Base-by-base conservation (phyloP, 2,888 invertebrate genomes). In the Caenorhabditis imperialis region DNA sequence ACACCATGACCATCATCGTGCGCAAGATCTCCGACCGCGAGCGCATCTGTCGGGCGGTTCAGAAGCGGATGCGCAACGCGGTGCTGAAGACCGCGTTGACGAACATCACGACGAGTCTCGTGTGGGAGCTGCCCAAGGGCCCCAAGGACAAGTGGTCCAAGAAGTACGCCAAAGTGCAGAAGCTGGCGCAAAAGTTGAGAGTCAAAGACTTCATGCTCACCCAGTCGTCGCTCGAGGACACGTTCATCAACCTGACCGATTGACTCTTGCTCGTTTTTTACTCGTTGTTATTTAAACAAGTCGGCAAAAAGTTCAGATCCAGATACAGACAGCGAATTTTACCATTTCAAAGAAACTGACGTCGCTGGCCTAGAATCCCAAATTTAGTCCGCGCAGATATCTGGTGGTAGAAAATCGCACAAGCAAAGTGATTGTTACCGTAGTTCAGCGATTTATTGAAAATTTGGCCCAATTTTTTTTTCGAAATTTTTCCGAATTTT, bases 1-100 rank as follows among this genome's bases (percentile, higher is more conserved):
- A 53, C 37, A 27, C 53, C 45, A 37, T 62, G 53, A 62, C 62
- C 2, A 25, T 62, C 44, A 38, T 62, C 12, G 81, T 86, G 62
- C 81, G 81, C 18, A 75, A 79, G 40, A 85, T 86, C 12, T 69
- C 69, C 50, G 51, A 42, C 7, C 7, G 14, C 5, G 23, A 33
- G 12, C 3, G 23, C 7, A 33, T 61, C 20, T 51, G 20, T 12
- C 12, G 5, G 33, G 42, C 42, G 8, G 51, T 61, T 2, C 5
- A 33, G 14, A 16, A 22, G 14, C 50, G 42, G 16, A 51, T 50
- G 61, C 22, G 33, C 0, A 35, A 44, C n/a, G 61, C 61, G 1
- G 16, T 51, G 50, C 44, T 61, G 42, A 61, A 61, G 33, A 35
- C 51, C 16, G 61, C 42, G 33, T 42, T 51, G 12, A 42, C 51